Percentiles rank a stretch among this genome's conserved stretches.
Conservation (phyloP, 2,888 invertebrate species). For the Lycophotia porphyrea region DNA sequence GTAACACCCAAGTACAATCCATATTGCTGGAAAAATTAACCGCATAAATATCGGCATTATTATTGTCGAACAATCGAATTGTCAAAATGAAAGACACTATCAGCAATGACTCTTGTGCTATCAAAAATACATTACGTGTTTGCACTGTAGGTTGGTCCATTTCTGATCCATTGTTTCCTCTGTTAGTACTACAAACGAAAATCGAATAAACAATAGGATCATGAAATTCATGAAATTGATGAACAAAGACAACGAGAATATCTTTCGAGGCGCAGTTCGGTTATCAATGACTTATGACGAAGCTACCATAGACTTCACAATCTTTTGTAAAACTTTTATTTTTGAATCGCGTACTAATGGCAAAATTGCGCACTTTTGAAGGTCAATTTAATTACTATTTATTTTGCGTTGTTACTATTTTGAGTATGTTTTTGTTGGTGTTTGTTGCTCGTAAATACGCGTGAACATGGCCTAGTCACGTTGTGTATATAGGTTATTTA, state of each 20-base stretch:
- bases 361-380: slow-evolving; percentile 41
- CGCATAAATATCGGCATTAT: background rate
- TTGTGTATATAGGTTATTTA: background rate
- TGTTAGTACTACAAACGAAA: slow-evolving; percentile 3
- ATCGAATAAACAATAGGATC: slow-evolving; percentile 1
- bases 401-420: slow-evolving; percentile 9
- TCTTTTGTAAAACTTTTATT: slow-evolving; percentile 52
- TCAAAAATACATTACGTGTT: background rate
- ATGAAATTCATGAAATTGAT: background rate
- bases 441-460: background rate
- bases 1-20: background rate
- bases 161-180: background rate
- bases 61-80: background rate
- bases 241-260: slow-evolving; percentile 21
- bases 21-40: background rate
- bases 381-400: slow-evolving; percentile 18
- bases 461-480: slow-evolving; percentile 3
- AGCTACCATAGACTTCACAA: slow-evolving; percentile 25
- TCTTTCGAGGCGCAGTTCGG: slow-evolving; percentile 14
- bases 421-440: slow-evolving; percentile 4
- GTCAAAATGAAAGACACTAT: background rate
- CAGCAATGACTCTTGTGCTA: background rate
- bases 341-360: slow-evolving; percentile 32
- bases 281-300: slow-evolving; percentile 52
- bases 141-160: background rate